Percentiles rank a stretch among this genome's conserved stretches.
These are phyloP conservation scores for Plodia interpunctella DNA, from an alignment of 1,140 invertebrate genomes.

Conservation along the genomic window DNA sequence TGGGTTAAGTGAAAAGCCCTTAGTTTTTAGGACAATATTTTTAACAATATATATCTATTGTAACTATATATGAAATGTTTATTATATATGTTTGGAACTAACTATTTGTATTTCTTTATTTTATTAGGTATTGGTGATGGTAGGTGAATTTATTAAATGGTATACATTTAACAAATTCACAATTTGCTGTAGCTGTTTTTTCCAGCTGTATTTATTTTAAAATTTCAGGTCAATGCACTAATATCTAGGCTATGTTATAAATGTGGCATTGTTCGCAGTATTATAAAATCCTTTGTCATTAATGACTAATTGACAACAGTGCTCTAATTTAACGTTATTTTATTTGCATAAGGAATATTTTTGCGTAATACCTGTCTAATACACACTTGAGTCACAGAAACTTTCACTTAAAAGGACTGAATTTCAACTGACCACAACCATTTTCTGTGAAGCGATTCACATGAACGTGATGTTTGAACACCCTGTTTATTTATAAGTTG, in stretches of 20 bases:
- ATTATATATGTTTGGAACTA: too few relatives aligned
- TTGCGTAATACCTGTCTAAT: conserved; percentile 4
- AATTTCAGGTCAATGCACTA: conserved; percentile 8
- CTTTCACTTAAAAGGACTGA: conserved; percentile 45
- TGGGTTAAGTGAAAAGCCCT: too few relatives aligned
- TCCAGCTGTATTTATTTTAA: conserved; percentile 8
- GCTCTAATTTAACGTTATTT: conserved; percentile 20
- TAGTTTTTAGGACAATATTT: too few relatives aligned
- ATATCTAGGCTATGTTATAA: not conserved
- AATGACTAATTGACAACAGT: conserved; percentile 38
- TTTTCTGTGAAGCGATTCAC: conserved; percentile 13
- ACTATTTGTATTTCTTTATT: too few relatives aligned
- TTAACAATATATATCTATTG: too few relatives aligned
- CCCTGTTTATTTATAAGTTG: conserved; percentile 24
- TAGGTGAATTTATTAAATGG: too few relatives aligned
- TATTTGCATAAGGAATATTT: conserved; percentile 22
- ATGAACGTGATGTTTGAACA: conserved; percentile 16
- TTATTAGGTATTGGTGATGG: too few relatives aligned
- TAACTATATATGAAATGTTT: too few relatives aligned
- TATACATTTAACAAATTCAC: too few relatives aligned
- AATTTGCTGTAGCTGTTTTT: not conserved
- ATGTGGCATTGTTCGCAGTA: conserved; percentile 7
- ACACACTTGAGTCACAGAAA: conserved; percentile 39
- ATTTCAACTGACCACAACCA: conserved; percentile 12
- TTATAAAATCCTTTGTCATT: conserved; percentile 23